A percentile compares a stretch with the other conserved stretches of the same genome.
Evolutionary conservation across 2,888 invertebrate species (phyloP).

Genomic region (Coleophora deauratella): DNA sequence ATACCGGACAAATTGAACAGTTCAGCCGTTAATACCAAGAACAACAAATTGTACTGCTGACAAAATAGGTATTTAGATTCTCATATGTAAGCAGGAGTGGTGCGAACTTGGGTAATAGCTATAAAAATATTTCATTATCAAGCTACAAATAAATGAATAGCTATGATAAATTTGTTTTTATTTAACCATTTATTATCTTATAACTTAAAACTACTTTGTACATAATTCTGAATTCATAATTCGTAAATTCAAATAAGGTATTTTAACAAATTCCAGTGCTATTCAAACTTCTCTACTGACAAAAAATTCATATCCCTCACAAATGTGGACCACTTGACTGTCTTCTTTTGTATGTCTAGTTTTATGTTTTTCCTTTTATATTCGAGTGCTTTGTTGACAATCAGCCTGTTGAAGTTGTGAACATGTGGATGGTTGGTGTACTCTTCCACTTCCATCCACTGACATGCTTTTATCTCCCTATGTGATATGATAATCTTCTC

Average conservation of each 20-base stretch:
- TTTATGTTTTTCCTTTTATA: conserved; percentile 75
- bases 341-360: conserved; percentile 72
- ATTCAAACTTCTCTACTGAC: conserved; percentile 32
- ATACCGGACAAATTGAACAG: conserved; percentile 42
- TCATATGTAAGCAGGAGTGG: too few relatives aligned
- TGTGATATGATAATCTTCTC: conserved; percentile 78
- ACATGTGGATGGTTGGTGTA: conserved; percentile 81
- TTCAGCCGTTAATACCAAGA: conserved; percentile 33
- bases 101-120: too few relatives aligned
- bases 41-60: conserved; percentile 25
- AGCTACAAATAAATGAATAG: too few relatives aligned
- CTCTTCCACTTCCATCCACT: conserved; percentile 88
- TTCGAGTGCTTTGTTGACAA: conserved; percentile 78
- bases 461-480: conserved; percentile 82
- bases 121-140: neutral
- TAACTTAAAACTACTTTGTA: too few relatives aligned
- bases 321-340: conserved; percentile 45
- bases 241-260: neutral
- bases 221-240: too few relatives aligned
- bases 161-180: too few relatives aligned
- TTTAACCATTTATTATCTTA: too few relatives aligned
- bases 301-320: conserved; percentile 51
- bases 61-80: neutral
- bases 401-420: conserved; percentile 79
- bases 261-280: conserved; percentile 6